Base-by-base conservation (phyloP, 92 coral and sea anemone genomes). In the Umimayanthus kanabou region DNA sequence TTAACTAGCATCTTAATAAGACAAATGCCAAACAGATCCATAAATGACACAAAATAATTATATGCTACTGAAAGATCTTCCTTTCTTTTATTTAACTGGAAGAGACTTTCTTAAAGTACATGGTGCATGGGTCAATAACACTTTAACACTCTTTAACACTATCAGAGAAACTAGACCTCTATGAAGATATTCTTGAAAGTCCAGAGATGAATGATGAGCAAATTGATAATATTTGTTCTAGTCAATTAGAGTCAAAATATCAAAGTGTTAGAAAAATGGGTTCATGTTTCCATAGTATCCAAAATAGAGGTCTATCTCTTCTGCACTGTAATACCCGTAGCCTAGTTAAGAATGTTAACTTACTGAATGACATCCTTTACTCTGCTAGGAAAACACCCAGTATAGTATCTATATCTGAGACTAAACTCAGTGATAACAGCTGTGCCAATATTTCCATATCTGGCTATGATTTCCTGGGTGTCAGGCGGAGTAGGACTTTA, bases 391-490 rank as follows among this genome's bases (percentile, higher is more conserved):
- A 65, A 65, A 65, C 71, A 65, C 71, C 71, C 71, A 65, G 71
- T 65, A 65, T 65, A 65, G 14, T 65, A 65, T 15, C 71, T 65
- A 65, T 65, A 65, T 65, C 71, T 65, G n/a, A n/a, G n/a, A n/a
- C n/a, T n/a, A n/a, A n/a, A n/a, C n/a, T n/a, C n/a, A n/a, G n/a
- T n/a, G n/a, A 88, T 25, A 81, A 88, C 50, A 50, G 61, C n/a
- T 90, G 93, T 42, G 45, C 55, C 50, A 80, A 88, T 23, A 80
- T 88, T 42, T 88, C 86, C 61, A 80, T 88, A 28, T 76, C 80
- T 37, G 90, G 90, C 20, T 88, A 88, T 67, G 37, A 67, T 22
- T 88, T 88, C 75, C 74, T 72, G 29, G 71, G 87, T 70, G 58
- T 77, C 90, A 16, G 90, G 90, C 9, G 87, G 87, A 25, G 87